Percentiles rank a stretch among this genome's conserved stretches.
These are phyloP conservation scores for Eciton burchellii DNA, from an alignment of 1,140 invertebrate species.

Conservation along the genomic window DNA sequence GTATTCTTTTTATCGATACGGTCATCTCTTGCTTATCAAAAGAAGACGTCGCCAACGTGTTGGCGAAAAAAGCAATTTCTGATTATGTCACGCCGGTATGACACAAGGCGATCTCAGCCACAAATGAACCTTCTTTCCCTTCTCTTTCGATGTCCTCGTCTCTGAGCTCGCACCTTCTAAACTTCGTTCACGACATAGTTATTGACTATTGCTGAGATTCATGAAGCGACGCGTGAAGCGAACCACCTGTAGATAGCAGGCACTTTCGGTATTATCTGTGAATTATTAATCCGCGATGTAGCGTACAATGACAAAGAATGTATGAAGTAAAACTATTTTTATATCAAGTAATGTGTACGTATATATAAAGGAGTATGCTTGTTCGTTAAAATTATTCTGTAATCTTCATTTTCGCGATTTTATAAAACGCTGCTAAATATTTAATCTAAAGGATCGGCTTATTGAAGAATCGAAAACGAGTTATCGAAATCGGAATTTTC, in stretches of 20 bases:
- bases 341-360: neutral
- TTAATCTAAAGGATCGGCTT: no score
- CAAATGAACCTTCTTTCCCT: neutral
- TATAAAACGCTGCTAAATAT: no score
- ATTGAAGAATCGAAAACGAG: no score
- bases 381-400: neutral
- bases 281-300: conserved; percentile 4
- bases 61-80: conserved; percentile 23
- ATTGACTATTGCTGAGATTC: conserved; percentile 12
- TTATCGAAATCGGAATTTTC: no score
- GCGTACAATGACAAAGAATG: neutral
- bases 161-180: neutral
- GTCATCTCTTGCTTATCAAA: neutral
- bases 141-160: neutral
- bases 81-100: neutral
- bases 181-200: neutral
- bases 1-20: neutral
- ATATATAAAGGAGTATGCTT: neutral
- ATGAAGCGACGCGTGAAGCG: neutral
- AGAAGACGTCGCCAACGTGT: neutral
- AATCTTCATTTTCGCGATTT: no score
- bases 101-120: neutral
- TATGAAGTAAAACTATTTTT: neutral
- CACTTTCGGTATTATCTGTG: conserved; percentile 5
- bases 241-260: conserved; percentile 43